phyloP scores from a whole-genome alignment of 2,113 vertebrate species.

The Thermophis baileyi region DNA sequence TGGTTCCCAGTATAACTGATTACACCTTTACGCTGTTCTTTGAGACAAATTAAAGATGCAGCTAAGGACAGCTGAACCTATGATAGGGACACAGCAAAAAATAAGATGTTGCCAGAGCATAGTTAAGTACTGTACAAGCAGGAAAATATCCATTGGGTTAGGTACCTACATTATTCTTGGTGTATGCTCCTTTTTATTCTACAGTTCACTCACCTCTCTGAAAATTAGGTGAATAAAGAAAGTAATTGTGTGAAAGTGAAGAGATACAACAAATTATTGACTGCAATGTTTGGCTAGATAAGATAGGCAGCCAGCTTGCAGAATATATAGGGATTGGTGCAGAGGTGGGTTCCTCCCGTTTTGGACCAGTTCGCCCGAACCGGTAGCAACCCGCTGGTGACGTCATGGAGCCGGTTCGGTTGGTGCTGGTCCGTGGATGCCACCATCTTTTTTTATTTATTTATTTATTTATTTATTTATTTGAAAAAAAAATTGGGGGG shows the following conservation, averaged over 20 bases:
- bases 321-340: neutral
- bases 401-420: no score
- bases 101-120: neutral
- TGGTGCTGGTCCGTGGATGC: no score
- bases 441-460: no score
- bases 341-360: no score
- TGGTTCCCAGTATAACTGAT: neutral
- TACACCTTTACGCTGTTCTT: neutral
- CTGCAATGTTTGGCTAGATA: neutral
- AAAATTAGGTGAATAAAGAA: neutral
- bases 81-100: neutral
- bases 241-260: neutral
- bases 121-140: neutral
- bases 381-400: no score
- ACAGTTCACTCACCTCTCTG: neutral
- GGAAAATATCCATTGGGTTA: neutral
- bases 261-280: neutral
- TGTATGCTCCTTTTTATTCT: neutral
- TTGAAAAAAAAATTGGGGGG: no score
- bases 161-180: neutral
- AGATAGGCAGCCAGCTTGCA: neutral
- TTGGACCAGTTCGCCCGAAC: no score
- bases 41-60: neutral
- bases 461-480: no score
- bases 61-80: neutral